Evolutionary conservation across 2,888 invertebrate genomes (phyloP), one percentile per base, ranked within the genome.

Genomic region (Synergus laeviventris): DNA sequence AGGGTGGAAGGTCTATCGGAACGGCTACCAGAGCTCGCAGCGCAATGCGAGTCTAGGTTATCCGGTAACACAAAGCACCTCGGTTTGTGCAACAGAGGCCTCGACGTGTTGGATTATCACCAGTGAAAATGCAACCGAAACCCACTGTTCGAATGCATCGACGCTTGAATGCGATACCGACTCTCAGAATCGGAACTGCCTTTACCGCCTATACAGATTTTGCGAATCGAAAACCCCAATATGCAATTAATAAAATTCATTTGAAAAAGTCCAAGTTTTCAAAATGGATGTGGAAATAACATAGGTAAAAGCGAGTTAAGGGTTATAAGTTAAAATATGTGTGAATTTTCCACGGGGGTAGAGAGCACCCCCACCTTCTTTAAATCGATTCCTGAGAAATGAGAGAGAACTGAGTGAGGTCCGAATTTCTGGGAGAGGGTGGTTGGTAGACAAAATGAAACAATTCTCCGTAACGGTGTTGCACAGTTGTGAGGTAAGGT

Each of bases 61-160:
- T 91, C 89, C 56, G 56, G 66, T 11, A 31, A 70, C 70, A 42
- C 42, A 70, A 45, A 70, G 45, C 70, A 82, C 83, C 86, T 87
- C 86, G 84, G 85, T 82, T 84, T 85, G 85, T 83, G 84, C 86
- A 86, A 86, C 84, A 84, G 75, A 60, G 82, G 82, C 80, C 81
- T 82, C 82, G 81, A 83, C 80, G 82, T 83, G 82, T 82, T 83
- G 90, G 88, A 90, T 91, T 90, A 89, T 89, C 89, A 86, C 86
- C 84, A 87, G 87, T 87, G 88, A 89, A 90, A 90, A 89, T 89
- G 89, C 90, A 90, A 90, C 89, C 86, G 87, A 89, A 90, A 87
- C 88, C 85, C 84, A 88, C 84, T 88, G 89, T 89, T 90, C 85
- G 87, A 83, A 89, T 89, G 89, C 89, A 89, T 86, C 87, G 86